phyloP scores from a whole-genome alignment of 1,140 invertebrate genomes.

The Wiebesia pumilae region DNA sequence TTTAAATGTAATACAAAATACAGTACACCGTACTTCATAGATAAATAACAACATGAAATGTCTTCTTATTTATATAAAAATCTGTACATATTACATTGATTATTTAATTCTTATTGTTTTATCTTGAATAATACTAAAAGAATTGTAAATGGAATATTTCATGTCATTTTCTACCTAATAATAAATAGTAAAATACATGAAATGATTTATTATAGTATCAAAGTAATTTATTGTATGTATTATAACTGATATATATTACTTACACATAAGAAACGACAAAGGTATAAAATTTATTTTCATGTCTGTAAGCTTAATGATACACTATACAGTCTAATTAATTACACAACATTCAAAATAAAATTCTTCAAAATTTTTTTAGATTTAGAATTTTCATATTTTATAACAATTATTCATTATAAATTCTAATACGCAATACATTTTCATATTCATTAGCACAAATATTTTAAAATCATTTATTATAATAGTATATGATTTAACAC shows the following conservation, averaged over 20 bases:
- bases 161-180: constrained; percentile 15
- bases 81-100: background rate
- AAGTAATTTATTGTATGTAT: constrained; percentile 16
- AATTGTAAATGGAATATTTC: constrained; percentile 10
- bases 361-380: constrained; percentile 28
- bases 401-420: constrained; percentile 49
- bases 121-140: background rate
- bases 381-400: constrained; percentile 43
- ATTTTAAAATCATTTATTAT: constrained; percentile 19
- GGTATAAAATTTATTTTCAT: constrained; percentile 42
- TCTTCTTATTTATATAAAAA: background rate
- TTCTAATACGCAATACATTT: constrained; percentile 27
- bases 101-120: background rate
- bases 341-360: constrained; percentile 47
- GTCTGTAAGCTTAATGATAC: constrained; percentile 26
- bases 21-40: background rate
- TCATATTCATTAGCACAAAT: constrained; percentile 29
- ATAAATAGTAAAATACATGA: constrained; percentile 19
- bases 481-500: constrained; percentile 40
- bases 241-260: constrained; percentile 40
- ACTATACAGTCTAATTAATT: constrained; percentile 34
- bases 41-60: constrained; percentile 8
- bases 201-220: constrained; percentile 1
- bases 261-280: constrained; percentile 38
- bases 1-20: background rate